These are phyloP conservation scores for Capromys pilorides DNA, from an alignment of 2,797 vertebrate genomes.

Conservation along the genomic window DNA sequence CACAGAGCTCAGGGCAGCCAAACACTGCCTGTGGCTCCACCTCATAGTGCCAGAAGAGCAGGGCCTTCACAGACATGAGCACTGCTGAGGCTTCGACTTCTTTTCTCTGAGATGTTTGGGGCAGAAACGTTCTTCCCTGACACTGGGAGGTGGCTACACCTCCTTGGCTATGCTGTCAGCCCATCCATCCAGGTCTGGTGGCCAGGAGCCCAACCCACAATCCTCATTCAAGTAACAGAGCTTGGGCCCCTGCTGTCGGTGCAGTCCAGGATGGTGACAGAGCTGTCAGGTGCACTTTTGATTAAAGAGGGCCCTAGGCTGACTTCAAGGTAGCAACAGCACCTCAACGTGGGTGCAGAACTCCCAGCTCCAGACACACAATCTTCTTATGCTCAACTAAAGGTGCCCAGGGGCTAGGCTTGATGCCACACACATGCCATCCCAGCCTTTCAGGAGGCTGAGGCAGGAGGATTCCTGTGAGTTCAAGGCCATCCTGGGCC, in stretches of 20 bases:
- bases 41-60: neutral
- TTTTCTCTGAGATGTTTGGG: too few species aligned
- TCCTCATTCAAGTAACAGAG: too few species aligned
- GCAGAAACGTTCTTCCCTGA: too few species aligned
- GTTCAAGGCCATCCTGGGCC: neutral
- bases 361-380: neutral
- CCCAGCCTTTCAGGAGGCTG: neutral
- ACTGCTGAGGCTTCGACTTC: neutral
- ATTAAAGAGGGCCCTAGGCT: neutral
- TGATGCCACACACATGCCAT: neutral
- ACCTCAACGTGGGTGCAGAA: neutral
- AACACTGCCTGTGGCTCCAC: neutral
- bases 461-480: neutral
- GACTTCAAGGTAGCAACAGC: neutral
- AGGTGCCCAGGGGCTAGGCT: neutral
- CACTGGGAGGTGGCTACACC: too few species aligned
- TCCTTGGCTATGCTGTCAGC: too few species aligned
- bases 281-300: neutral
- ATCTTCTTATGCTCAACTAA: neutral
- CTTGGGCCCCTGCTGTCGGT: neutral
- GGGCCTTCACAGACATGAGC: neutral
- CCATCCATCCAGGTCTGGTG: too few species aligned
- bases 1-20: neutral
- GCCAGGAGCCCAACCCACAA: too few species aligned
- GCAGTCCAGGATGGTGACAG: neutral